Percentiles rank a stretch among this genome's conserved stretches.
These are phyloP conservation scores for Octodon degus DNA, from an alignment of 2,113 vertebrate species.

Conservation along the genomic window DNA sequence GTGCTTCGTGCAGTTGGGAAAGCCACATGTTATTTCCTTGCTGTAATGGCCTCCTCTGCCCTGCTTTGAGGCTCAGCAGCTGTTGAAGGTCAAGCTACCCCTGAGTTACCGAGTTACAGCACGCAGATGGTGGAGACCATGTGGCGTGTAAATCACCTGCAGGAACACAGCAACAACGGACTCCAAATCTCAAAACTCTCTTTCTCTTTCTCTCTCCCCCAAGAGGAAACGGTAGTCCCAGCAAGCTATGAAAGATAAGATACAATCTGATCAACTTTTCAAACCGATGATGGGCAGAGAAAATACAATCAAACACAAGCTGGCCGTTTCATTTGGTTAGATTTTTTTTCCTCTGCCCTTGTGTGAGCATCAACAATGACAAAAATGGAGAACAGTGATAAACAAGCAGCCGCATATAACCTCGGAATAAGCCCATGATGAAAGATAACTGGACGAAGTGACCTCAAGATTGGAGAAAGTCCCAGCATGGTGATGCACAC, in stretches of 20 bases:
- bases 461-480: background rate
- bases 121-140: background rate
- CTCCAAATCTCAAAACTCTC: background rate
- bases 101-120: conserved; percentile 30
- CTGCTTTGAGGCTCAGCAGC: conserved; percentile 50
- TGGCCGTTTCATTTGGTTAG: background rate
- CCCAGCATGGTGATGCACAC: background rate
- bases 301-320: background rate
- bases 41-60: conserved; percentile 43
- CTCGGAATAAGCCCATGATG: background rate
- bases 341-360: background rate
- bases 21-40: conserved; percentile 59
- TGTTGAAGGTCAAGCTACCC: conserved; percentile 67
- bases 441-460: background rate
- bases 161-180: background rate
- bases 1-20: conserved; percentile 39
- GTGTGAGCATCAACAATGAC: background rate
- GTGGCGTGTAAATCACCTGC: conserved; percentile 11
- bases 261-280: conserved; percentile 26
- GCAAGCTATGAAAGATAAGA: conserved; percentile 9
- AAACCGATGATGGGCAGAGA: conserved; percentile 3
- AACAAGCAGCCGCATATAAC: conserved; percentile 31
- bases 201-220: background rate
- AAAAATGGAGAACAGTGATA: background rate
- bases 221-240: background rate